Base-by-base conservation (phyloP, 2,888 invertebrate genomes). In the Erannis defoliaria region DNA sequence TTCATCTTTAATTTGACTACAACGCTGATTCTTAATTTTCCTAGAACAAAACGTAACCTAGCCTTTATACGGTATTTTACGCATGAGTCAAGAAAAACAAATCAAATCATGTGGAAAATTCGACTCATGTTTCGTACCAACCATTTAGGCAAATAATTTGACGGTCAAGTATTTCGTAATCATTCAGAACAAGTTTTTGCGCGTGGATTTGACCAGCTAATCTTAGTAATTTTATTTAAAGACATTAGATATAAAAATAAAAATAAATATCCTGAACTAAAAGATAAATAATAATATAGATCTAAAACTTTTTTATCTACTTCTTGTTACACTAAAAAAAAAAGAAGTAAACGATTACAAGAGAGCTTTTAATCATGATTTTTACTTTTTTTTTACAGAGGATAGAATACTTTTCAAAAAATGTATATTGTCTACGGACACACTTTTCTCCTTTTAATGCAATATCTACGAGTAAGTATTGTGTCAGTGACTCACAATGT, bases 61-160 rank as follows among this genome's bases (percentile, higher is more conserved):
- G 18, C 10, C 10, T 18, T 19, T 10, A 43, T 42, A 21, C 21
- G 8, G 23, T 43, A 26, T n/a, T 48, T 48, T 0, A 33, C 33
- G 14, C 9, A 26, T 51, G 51, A 50, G n/a, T 51, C 50, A 51
- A 37, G 16, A 37, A 18, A 46, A 58, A 53, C 43, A 59, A 53
- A 53, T 33, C 38, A 49, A 49, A 35, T 37, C 43, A 38, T n/a
- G 40, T 40, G 53, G 58, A 46, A 53, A 53, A 46, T 58, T 51
- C 31, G 10, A 16, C 29, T 26, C 4, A 10, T 26, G 26, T 29
- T 16, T 45, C 3, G 26, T 16, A 29, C 8, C 16, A 5, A 21
- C 19, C 31, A 26, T 37, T 48, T 50, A n/a, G 40, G 46, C 53
- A 59, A 53, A 59, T 26, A 57, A 43, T 37, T 43, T 50, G 21